These are phyloP conservation scores for Callochromis pleurospilus DNA, from an alignment of 2,113 vertebrate genomes.

Conservation along the genomic window DNA sequence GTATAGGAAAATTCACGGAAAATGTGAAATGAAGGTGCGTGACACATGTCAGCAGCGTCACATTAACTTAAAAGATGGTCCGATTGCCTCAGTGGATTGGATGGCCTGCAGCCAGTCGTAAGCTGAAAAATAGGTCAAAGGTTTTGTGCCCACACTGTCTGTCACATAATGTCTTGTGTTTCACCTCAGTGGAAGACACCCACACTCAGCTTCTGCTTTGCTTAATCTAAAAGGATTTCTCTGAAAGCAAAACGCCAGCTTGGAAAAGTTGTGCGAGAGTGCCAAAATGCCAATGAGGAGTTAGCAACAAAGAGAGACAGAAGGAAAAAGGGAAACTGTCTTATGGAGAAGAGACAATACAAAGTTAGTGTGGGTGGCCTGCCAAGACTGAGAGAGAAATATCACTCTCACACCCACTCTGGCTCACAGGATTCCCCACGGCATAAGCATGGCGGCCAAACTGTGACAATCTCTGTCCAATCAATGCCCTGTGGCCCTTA, in stretches of 20 bases:
- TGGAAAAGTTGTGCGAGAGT: conserved; percentile 37
- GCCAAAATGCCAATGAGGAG: conserved; percentile 47
- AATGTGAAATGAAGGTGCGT: background rate
- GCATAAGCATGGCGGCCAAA: conserved; percentile 32
- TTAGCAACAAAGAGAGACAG: background rate
- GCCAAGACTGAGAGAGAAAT: conserved; percentile 38
- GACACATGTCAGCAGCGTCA: background rate
- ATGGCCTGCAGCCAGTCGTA: conserved; percentile 23
- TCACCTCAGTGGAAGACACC: conserved; percentile 42
- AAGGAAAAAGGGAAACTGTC: conserved; percentile 6
- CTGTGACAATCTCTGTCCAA: conserved; percentile 55
- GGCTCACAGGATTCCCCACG: conserved; percentile 31
- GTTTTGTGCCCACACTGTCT: conserved; percentile 42
- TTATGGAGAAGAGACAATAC: conserved; percentile 29
- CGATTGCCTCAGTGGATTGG: background rate
- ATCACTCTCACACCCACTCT: conserved; percentile 33
- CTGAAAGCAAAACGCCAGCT: conserved; percentile 30
- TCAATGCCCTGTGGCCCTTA: conserved; percentile 54
- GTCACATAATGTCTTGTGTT: conserved; percentile 46
- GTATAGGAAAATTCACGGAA: background rate
- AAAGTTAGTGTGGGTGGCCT: conserved; percentile 50
- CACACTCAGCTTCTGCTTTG: conserved; percentile 38
- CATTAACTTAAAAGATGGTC: conserved; percentile 15
- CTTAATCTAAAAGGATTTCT: conserved; percentile 65
- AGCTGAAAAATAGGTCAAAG: conserved; percentile 36